Percentiles rank a stretch among this genome's conserved stretches.
Evolutionary conservation across 1,140 invertebrate species (phyloP).

Genomic region (Acromyrmex heyeri): DNA sequence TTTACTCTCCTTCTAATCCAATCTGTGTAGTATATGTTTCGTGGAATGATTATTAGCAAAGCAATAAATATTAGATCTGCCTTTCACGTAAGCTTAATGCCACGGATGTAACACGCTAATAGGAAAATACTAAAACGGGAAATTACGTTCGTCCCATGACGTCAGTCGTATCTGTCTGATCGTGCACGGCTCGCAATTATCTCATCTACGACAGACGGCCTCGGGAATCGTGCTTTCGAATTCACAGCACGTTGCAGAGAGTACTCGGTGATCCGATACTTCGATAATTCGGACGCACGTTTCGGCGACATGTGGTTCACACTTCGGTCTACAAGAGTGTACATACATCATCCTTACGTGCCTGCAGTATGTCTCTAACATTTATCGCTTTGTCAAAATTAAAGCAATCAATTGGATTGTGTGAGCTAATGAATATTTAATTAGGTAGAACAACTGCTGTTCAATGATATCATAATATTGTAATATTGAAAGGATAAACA

Average conservation of each 20-base stretch:
- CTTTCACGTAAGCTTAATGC: conserved; percentile 9
- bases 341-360: conserved; percentile 15
- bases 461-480: not conserved
- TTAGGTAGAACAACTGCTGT: not conserved
- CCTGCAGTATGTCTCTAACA: conserved; percentile 1
- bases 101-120: conserved; percentile 62
- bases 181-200: conserved; percentile 67
- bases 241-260: conserved; percentile 18
- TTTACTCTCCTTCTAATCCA: not conserved
- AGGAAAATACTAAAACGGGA: conserved; percentile 76
- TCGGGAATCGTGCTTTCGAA: conserved; percentile 28
- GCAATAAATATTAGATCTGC: conserved; percentile 33
- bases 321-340: not conserved
- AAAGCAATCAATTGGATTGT: not conserved
- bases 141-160: conserved; percentile 69
- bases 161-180: conserved; percentile 63
- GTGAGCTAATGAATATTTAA: not conserved
- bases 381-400: conserved; percentile 6
- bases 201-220: conserved; percentile 31
- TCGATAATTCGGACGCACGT: conserved; percentile 33
- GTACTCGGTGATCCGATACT: conserved; percentile 44
- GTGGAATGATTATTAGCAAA: conserved; percentile 21
- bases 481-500: not conserved
- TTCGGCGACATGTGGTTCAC: conserved; percentile 25
- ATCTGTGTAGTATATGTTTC: not conserved